Percentiles rank a stretch among this genome's conserved stretches.
These are phyloP conservation scores for Tortrix viridana DNA, from an alignment of 2,888 invertebrate genomes.

Conservation along the genomic window DNA sequence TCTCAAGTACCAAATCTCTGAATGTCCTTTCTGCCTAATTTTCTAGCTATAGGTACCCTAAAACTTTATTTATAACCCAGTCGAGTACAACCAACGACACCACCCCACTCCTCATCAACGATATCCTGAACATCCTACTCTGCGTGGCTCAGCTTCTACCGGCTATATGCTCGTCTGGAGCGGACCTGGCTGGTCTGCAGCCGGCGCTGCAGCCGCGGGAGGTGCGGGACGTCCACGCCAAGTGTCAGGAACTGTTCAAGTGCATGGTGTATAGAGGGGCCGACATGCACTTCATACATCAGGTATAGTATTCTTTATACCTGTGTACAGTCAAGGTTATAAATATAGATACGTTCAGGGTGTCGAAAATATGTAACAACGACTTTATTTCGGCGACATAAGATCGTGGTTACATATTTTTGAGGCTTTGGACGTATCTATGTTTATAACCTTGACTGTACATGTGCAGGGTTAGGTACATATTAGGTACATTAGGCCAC, in stretches of 20 bases:
- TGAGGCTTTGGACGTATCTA: too few relatives aligned
- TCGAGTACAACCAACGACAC: slow-evolving; percentile 85
- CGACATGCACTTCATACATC: slow-evolving; percentile 89
- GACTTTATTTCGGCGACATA: too few relatives aligned
- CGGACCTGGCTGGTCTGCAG: slow-evolving; percentile 85
- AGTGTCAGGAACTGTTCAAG: slow-evolving; percentile 91
- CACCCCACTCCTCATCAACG: slow-evolving; percentile 85
- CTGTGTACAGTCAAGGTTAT: too few relatives aligned
- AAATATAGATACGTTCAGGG: too few relatives aligned
- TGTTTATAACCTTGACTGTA: too few relatives aligned
- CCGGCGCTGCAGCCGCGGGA: slow-evolving; percentile 86
- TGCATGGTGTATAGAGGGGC: slow-evolving; percentile 90
- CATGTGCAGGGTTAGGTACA: too few relatives aligned
- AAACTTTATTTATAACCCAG: slow-evolving; percentile 65
- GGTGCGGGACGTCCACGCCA: slow-evolving; percentile 92
- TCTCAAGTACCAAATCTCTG: too few relatives aligned
- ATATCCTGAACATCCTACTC: slow-evolving; percentile 90
- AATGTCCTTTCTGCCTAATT: too few relatives aligned
- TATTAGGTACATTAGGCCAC: too few relatives aligned
- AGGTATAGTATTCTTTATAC: too few relatives aligned
- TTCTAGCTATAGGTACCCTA: background rate
- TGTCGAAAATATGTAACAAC: too few relatives aligned
- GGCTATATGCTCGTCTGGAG: slow-evolving; percentile 86
- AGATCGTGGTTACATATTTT: too few relatives aligned
- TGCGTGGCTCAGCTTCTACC: slow-evolving; percentile 90